Percentiles rank a stretch among this genome's conserved stretches.
phyloP scores from a whole-genome alignment of 2,113 vertebrate genomes.

The Dicaeum eximium region DNA sequence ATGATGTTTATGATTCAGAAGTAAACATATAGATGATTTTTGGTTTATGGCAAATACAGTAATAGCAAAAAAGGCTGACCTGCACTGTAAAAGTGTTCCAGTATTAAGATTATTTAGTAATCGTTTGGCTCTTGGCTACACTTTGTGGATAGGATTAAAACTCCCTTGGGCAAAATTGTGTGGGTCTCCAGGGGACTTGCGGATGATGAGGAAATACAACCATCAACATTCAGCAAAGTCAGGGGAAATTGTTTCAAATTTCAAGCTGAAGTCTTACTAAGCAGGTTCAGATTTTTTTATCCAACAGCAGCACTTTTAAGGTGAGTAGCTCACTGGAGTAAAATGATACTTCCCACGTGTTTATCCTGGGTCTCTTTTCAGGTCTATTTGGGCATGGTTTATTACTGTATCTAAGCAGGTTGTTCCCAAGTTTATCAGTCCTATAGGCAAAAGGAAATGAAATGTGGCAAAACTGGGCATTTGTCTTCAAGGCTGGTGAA shows the following conservation, averaged over 20 bases:
- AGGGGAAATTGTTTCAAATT: background rate
- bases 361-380: background rate
- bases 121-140: background rate
- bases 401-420: background rate
- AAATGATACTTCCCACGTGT: background rate
- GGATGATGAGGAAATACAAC: background rate
- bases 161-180: background rate
- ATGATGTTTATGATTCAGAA: background rate
- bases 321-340: background rate
- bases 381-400: background rate
- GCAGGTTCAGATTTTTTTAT: background rate
- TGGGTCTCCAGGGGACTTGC: background rate
- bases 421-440: background rate
- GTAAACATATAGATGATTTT: background rate
- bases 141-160: background rate
- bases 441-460: background rate
- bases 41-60: background rate
- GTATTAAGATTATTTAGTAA: background rate
- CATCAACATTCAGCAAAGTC: background rate
- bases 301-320: background rate
- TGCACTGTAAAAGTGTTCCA: background rate
- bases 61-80: background rate
- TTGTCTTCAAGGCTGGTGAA: background rate
- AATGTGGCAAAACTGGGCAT: background rate
- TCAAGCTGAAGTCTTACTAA: background rate